A percentile compares a stretch with the other conserved stretches of the same genome.
Evolutionary conservation across 1,140 invertebrate genomes (phyloP).

Genomic region (Heliconius nattereri): DNA sequence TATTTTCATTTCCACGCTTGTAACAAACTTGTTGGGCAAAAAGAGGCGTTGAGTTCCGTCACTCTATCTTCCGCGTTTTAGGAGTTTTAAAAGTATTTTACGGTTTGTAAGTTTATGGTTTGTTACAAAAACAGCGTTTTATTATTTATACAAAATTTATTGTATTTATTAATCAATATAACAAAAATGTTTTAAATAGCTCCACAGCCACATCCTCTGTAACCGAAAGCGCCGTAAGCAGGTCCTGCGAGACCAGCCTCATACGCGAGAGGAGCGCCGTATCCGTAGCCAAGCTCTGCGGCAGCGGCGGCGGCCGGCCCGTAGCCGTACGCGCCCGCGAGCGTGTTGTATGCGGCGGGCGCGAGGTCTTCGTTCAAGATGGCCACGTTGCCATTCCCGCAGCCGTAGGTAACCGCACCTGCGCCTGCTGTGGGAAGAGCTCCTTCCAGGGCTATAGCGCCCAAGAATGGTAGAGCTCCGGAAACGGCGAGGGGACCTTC

Average conservation of each 20-base stretch:
- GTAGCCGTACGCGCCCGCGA: slow-evolving; percentile 1
- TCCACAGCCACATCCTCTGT: slow-evolving; percentile 11
- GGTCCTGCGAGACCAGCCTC: slow-evolving; percentile 19
- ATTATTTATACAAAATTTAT: not conserved
- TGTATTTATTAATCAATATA: slow-evolving; percentile 1
- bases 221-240: slow-evolving; percentile 17
- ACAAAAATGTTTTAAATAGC: slow-evolving; percentile 8
- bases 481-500: slow-evolving; percentile 38
- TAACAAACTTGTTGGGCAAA: no score
- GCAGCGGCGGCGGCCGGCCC: not conserved
- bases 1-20: no score
- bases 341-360: not conserved
- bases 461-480: slow-evolving; percentile 41
- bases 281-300: not conserved
- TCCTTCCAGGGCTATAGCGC: slow-evolving; percentile 31
- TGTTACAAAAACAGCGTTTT: not conserved
- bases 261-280: slow-evolving; percentile 19
- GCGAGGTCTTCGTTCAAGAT: slow-evolving; percentile 35
- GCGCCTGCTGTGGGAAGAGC: slow-evolving; percentile 46
- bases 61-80: no score
- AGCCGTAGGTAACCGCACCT: slow-evolving; percentile 43
- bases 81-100: no score
- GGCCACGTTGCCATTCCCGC: slow-evolving; percentile 42
- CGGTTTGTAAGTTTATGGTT: not conserved
- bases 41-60: no score